Evolutionary conservation across 1,140 invertebrate genomes (phyloP).

Genomic region (Oryctes rhinoceros): DNA sequence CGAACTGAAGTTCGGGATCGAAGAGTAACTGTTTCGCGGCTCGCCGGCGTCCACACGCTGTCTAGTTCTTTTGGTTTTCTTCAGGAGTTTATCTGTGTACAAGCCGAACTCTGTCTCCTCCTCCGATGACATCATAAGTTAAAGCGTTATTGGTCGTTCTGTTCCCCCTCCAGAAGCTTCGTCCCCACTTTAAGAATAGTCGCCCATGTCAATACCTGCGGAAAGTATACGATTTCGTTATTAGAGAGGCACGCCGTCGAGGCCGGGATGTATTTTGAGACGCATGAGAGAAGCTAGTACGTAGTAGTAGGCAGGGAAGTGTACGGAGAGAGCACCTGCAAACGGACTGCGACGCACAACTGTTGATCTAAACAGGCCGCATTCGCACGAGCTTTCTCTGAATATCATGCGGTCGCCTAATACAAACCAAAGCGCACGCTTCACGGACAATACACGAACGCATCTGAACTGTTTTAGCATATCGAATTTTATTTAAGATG

Average conservation of each 20-base stretch:
- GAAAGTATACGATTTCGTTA: slow-evolving; percentile 50
- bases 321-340: slow-evolving; percentile 46
- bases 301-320: slow-evolving; percentile 22
- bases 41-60: slow-evolving; percentile 94
- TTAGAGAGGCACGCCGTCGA: slow-evolving; percentile 21
- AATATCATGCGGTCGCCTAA: slow-evolving; percentile 8
- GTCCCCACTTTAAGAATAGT: slow-evolving; percentile 62
- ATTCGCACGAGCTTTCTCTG: slow-evolving; percentile 29
- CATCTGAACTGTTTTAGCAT: neutral
- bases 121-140: slow-evolving; percentile 95
- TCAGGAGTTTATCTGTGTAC: slow-evolving; percentile 88
- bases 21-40: slow-evolving; percentile 91
- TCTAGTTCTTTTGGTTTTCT: slow-evolving; percentile 89
- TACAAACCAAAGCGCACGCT: slow-evolving; percentile 22
- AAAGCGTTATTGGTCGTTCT: slow-evolving; percentile 71
- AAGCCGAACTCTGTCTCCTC: slow-evolving; percentile 87
- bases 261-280: slow-evolving; percentile 25
- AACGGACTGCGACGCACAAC: slow-evolving; percentile 50
- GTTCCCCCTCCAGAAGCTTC: slow-evolving; percentile 59
- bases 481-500: neutral
- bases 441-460: neutral
- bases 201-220: slow-evolving; percentile 62
- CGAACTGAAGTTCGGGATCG: slow-evolving; percentile 86
- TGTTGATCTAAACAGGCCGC: slow-evolving; percentile 52
- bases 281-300: neutral